Conservation (phyloP, 2,797 vertebrate species). For the Acanthiza pusilla region DNA sequence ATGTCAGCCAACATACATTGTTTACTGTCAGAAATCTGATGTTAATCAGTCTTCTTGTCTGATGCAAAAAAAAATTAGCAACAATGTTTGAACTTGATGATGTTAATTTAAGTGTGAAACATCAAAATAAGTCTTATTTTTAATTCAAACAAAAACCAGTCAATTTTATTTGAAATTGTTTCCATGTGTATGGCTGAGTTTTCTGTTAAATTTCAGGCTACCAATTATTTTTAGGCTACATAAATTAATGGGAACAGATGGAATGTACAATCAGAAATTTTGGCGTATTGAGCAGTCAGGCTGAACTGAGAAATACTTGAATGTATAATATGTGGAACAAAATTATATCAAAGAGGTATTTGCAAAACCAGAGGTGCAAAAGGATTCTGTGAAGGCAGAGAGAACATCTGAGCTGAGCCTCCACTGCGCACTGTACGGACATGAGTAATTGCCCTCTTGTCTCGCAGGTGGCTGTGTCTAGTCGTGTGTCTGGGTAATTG, state of each 20-base stretch:
- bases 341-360: not conserved
- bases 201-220: not conserved
- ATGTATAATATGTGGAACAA: not conserved
- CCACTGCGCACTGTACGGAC: not conserved
- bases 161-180: not conserved
- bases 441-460: not conserved
- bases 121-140: not conserved
- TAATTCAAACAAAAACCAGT: not conserved
- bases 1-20: not conserved
- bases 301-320: not conserved
- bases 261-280: conserved; percentile 3
- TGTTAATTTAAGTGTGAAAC: not conserved
- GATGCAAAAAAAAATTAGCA: not conserved
- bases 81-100: not conserved
- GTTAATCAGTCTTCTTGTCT: not conserved
- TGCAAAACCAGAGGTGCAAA: not conserved
- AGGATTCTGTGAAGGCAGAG: not conserved
- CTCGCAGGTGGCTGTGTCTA: not conserved
- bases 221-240: conserved; percentile 1
- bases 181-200: not conserved
- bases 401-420: not conserved
- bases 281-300: not conserved
- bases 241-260: conserved; percentile 1
- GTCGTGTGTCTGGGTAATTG: rapidly evolving
- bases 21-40: not conserved